Evolutionary conservation across 2,797 vertebrate species (phyloP).

Genomic region (Helarctos malayanus): DNA sequence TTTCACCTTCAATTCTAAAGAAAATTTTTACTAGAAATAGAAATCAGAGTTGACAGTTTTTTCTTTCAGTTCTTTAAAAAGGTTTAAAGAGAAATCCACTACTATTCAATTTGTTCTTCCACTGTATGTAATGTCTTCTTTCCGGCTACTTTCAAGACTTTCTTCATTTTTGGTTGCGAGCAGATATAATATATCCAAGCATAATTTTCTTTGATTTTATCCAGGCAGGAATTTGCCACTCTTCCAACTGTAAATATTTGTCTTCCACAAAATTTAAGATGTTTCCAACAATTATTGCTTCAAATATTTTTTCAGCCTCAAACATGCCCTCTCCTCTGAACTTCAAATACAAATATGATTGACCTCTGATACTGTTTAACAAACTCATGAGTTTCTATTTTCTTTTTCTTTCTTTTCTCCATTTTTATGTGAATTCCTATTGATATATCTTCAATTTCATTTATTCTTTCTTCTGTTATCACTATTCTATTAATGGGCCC

Average conservation of each 20-base stretch:
- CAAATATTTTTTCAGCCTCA: background rate
- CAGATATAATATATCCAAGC: background rate
- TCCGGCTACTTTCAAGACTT: background rate
- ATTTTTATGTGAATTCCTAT: background rate
- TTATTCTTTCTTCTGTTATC: background rate
- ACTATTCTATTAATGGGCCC: background rate
- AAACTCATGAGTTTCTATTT: background rate
- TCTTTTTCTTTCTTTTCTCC: background rate
- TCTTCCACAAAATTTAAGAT: background rate
- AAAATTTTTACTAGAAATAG: background rate
- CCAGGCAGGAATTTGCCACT: background rate
- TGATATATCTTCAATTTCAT: background rate
- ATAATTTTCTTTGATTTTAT: background rate
- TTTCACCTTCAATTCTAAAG: background rate
- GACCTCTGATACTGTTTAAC: background rate
- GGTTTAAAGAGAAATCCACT: background rate
- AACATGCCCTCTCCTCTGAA: background rate
- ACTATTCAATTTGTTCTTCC: background rate
- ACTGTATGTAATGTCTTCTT: background rate
- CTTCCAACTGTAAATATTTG: background rate
- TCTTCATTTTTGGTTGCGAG: background rate
- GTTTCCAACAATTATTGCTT: background rate
- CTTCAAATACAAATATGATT: background rate
- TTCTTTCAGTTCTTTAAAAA: background rate
- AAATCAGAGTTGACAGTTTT: background rate